Evolutionary conservation across 2,113 vertebrate species (phyloP).

Genomic region (Catharus fuscescens): DNA sequence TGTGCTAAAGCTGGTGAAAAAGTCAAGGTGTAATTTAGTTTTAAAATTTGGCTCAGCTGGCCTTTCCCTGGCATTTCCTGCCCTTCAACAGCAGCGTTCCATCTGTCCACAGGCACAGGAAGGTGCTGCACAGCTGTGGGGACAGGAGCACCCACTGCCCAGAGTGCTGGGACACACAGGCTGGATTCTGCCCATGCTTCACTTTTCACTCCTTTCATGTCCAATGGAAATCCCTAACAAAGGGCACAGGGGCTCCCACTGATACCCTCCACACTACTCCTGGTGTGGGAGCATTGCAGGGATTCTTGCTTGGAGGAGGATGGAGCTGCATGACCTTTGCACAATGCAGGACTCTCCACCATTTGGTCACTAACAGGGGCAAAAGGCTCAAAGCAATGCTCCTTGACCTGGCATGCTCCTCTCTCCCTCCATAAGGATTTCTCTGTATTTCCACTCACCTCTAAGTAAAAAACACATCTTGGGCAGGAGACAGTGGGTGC

Average conservation of each 20-base stretch:
- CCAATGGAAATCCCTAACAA: background rate
- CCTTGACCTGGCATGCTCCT: background rate
- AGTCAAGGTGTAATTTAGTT: background rate
- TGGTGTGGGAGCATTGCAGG: background rate
- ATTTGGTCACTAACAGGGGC: background rate
- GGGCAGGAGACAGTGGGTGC: fast-evolving
- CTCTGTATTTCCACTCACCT: background rate
- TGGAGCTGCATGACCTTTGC: background rate
- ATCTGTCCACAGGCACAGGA: fast-evolving
- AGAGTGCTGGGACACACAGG: fast-evolving
- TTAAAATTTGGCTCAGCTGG: background rate
- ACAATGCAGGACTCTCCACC: background rate
- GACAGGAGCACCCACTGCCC: fast-evolving
- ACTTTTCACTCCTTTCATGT: background rate
- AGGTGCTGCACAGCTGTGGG: background rate
- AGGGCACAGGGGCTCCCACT: background rate
- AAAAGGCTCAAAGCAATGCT: background rate
- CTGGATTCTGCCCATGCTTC: fast-evolving
- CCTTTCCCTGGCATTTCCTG: background rate
- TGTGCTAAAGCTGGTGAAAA: background rate
- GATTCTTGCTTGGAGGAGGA: background rate
- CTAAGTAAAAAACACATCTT: background rate
- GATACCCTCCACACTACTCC: fast-evolving
- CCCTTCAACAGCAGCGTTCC: fast-evolving
- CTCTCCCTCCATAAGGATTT: background rate